Base-by-base conservation (phyloP, 1,140 invertebrate species). In the Phortica variegata region DNA sequence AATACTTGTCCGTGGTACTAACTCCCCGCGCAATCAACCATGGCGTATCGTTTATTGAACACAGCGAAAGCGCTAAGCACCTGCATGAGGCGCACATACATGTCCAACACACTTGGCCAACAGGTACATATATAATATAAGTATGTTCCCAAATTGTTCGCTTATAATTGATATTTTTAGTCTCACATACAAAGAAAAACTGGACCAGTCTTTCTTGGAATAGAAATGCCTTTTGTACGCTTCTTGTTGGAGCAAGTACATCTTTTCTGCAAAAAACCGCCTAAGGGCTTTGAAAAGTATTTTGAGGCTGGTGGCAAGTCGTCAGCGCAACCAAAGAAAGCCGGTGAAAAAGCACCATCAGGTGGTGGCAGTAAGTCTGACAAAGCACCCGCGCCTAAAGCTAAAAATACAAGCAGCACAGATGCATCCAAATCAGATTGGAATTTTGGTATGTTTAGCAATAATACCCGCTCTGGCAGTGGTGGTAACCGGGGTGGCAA, bases 241-340 rank as follows among this genome's bases (percentile, higher is more conserved):
- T 72, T 60, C 13, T 37, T 74, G 3, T 41, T 74, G 20, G 56
- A 60, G 39, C 58, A 72, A 34, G 38, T 74, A 13, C 62, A 68
- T 13, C 15, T 61, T 17, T 60, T 74, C 3, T 74, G 73, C 52
- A 73, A 75, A 23, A 76, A 76, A 31, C 85, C 87, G 7, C 72
- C 91, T 0, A 93, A 94, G 80, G 92, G 92, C 15, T 95, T 95
- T 77, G 93, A 93, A 76, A 95, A 95, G 62, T 95, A 88, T 76
- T 95, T 90, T 61, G 84, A 87, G 71, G 83, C 81, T 52, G 76
- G 75, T 57, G 78, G 77, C 40, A 78, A 55, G 12, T 54, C 9
- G 1, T n/a, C 49, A 0, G 34, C 45, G 9, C 40, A 40, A 16
- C 49, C 2, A 48, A 70, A 52, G 53, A 51, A 55, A 16, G 43